Evolutionary conservation across 1,140 invertebrate species (phyloP).

Genomic region (Melitaea cinxia): DNA sequence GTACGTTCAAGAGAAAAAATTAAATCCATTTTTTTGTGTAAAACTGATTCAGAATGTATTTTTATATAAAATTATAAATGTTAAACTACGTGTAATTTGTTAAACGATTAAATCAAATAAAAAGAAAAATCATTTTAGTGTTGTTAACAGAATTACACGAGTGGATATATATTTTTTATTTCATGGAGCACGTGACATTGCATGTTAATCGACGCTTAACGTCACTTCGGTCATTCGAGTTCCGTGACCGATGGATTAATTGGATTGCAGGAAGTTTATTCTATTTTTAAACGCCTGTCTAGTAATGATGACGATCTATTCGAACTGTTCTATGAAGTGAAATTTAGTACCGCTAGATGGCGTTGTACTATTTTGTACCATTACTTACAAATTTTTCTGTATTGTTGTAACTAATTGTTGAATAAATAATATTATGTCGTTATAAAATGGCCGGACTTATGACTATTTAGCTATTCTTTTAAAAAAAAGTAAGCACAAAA

Average conservation of each 20-base stretch:
- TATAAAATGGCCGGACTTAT: too few species aligned
- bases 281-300: neutral
- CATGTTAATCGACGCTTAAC: slow-evolving; percentile 30
- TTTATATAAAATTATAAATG: neutral
- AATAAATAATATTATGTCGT: too few species aligned
- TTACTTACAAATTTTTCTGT: too few species aligned
- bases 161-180: slow-evolving; percentile 4
- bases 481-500: too few species aligned
- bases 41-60: too few species aligned
- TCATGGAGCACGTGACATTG: slow-evolving; percentile 28
- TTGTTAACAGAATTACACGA: slow-evolving; percentile 16
- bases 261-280: slow-evolving; percentile 2
- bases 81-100: neutral
- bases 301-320: neutral
- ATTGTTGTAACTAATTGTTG: too few species aligned
- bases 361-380: too few species aligned
- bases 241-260: slow-evolving; percentile 20
- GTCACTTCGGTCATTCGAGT: slow-evolving; percentile 11
- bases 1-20: too few species aligned
- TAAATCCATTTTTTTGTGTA: too few species aligned
- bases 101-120: neutral
- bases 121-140: neutral
- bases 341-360: neutral
- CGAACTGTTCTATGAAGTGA: too few species aligned
- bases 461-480: too few species aligned